Base-by-base conservation (phyloP, 2,888 invertebrate genomes). In the Epinotia ramella region DNA sequence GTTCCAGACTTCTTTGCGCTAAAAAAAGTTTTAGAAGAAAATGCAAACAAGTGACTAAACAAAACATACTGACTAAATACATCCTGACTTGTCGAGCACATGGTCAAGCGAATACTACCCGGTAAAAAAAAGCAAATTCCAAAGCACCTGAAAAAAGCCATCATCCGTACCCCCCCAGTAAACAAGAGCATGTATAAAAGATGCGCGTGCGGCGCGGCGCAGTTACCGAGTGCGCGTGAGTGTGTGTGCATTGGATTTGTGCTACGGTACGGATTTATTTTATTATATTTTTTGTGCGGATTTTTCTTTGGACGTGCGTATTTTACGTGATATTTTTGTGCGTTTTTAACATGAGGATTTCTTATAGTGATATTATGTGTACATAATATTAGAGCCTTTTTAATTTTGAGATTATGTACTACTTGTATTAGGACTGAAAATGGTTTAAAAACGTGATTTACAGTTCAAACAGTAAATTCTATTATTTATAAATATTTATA, bases 111-210 rank as follows among this genome's bases (percentile, higher is more conserved):
- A 40, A 33, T 33, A 6, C 33, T 7, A 33, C 7, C 7, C 33
- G 33, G 33, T 33, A 33, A 33, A 33, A 33, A 33, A 33, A 33
- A 33, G 16, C 33, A 33, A 62, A 62, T 62, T 62, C 33, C n/a
- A 5, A 11, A n/a, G 57, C 56, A 28, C 40, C 49, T 53, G 65
- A 53, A 66, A 62, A 64, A n/a, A 44, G 18, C 9, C 18, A 60
- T 66, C 73, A 49, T 28, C 56, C 44, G 64, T 28, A 40, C 71
- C 70, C 71, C 57, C 75, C 60, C 62, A 65, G 20, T 69, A 75
- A 75, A 75, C 62, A 60, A 75, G 71, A 71, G 59, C 75, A 75
- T 62, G 71, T 75, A 75, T 75, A 75, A 28, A 75, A 75, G 71
- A 2, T 75, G 70, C 71, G 75, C 75, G 18, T 49, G 70, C 64